Percentiles rank a stretch among this genome's conserved stretches.
phyloP scores from a whole-genome alignment of 2,113 vertebrate genomes.

The Zapornia atra region DNA sequence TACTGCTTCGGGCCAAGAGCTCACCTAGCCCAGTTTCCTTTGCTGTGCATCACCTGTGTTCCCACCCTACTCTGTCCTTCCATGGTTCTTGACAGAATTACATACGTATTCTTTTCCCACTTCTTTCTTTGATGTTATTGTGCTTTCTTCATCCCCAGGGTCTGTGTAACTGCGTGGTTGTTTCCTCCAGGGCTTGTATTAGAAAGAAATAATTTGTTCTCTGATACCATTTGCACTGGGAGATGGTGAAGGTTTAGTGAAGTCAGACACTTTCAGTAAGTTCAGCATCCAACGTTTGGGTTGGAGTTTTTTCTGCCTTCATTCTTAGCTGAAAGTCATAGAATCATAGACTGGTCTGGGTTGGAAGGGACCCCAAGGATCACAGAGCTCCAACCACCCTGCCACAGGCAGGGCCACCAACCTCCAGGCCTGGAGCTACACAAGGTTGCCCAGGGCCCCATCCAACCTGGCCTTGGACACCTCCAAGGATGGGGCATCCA shows the following conservation, averaged over 20 bases:
- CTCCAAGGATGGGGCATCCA: too few relatives aligned
- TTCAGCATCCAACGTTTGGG: not conserved
- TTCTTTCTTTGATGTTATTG: not conserved
- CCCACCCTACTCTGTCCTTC: not conserved
- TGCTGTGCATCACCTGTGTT: not conserved
- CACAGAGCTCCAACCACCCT: too few relatives aligned
- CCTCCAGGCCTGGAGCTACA: too few relatives aligned
- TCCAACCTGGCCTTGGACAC: too few relatives aligned
- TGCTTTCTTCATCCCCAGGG: not conserved
- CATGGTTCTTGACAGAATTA: not conserved
- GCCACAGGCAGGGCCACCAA: too few relatives aligned
- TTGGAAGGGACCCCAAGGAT: too few relatives aligned
- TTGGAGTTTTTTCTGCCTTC: not conserved
- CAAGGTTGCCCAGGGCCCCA: too few relatives aligned
- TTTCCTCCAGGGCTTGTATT: not conserved
- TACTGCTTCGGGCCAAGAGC: not conserved
- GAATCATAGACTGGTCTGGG: too few relatives aligned
- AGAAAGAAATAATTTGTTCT: not conserved
- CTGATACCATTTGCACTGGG: not conserved
- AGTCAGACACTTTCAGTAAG: not conserved
- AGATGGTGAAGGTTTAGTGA: not conserved
- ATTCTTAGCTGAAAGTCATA: not conserved
- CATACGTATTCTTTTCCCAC: not conserved
- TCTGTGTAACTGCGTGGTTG: not conserved
- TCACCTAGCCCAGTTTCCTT: not conserved